Evolutionary conservation across 2,797 vertebrate species (phyloP), one percentile per base, ranked within the genome.

Genomic region (Catharus ustulatus): DNA sequence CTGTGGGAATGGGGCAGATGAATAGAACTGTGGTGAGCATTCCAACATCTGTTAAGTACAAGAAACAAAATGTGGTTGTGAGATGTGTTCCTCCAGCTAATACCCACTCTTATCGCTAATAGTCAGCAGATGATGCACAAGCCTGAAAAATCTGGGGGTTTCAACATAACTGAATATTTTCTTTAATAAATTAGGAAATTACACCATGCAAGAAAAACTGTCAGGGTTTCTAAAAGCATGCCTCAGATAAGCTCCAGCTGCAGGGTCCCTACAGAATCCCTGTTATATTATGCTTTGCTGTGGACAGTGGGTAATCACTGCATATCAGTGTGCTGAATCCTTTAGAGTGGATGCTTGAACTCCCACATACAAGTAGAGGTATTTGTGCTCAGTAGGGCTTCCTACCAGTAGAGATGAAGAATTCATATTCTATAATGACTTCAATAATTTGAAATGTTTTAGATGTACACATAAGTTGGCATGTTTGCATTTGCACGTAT

Each of bases 1-100:
- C 95, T 98, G 98, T 78, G 96, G 96, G 45, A 98, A 99, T 5
- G 97, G 98, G 32, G 98, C 98, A 0, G 98, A 99, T 4, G 98
- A 99, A 93, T 95, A 95, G 9, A 97, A 92, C 62, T 98, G 98
- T 74, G 98, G 97, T 98, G 68, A 97, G 95, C 64, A 36, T 27
- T 66, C 21, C 69, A 87, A 69, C 43, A 51, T 55, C 67, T 54
- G 22, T 20, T 36, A 74, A 59, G 38, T 13, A 45, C 17, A 51
- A 55, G 43, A 51, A 69, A 79, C 4, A 40, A 61, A 93, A 76
- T 26, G 24, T 58, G 29, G 4, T 10, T 75, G 36, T 52, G 48
- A 32, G 34, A 59, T 88, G 43, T 40, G 48, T 5, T 81, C 8
- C 59, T 88, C 26, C 73, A 86, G n/a, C 34, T 76, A 72, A 85